These are phyloP conservation scores for Lutraria lutraria DNA, from an alignment of 2,888 invertebrate genomes.

Conservation along the genomic window DNA sequence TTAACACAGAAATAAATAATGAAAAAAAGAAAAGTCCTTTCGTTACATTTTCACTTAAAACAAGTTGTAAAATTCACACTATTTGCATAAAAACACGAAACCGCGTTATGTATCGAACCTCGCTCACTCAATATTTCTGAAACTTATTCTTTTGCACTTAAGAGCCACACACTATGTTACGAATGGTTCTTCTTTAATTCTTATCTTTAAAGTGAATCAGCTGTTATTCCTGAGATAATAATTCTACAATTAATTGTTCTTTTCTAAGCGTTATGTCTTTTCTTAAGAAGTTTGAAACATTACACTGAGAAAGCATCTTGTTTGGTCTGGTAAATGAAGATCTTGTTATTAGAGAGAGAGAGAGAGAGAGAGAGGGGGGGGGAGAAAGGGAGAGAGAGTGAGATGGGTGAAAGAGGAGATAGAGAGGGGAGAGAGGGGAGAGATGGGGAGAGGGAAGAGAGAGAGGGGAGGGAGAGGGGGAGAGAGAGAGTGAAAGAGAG, in stretches of 20 bases:
- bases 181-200: neutral
- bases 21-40: neutral
- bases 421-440: too few relatives aligned
- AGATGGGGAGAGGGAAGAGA: too few relatives aligned
- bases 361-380: neutral
- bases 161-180: constrained; percentile 9
- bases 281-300: neutral
- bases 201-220: neutral
- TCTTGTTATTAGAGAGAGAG: neutral
- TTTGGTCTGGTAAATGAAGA: neutral
- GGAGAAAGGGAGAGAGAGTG: too few relatives aligned
- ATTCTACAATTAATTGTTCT: constrained; percentile 14
- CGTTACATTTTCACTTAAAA: neutral
- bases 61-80: constrained; percentile 3
- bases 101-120: neutral
- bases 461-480: too few relatives aligned
- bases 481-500: too few relatives aligned
- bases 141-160: neutral
- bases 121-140: neutral
- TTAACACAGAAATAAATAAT: neutral
- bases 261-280: constrained; percentile 2
- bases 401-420: too few relatives aligned
- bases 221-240: neutral
- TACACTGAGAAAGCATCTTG: neutral
- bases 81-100: neutral